Base-by-base conservation (phyloP, 2,113 vertebrate genomes). In the Pantherophis guttatus region DNA sequence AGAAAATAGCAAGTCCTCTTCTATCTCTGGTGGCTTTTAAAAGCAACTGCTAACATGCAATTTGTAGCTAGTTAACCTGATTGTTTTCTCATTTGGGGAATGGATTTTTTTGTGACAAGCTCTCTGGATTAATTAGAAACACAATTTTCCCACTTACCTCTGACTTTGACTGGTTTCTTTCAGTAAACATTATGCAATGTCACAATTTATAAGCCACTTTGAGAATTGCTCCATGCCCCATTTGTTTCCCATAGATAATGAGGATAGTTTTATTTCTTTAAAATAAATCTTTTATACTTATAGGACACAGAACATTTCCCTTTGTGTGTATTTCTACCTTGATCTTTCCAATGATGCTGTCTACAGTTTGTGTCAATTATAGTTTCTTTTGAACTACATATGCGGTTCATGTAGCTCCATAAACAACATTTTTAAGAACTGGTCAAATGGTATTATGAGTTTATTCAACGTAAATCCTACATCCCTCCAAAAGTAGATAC, bases 1-100 rank as follows among this genome's bases (percentile, higher is more conserved):
- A 94, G 91, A 96, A 96, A 97, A 96, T 81, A 93, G 85, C 94
- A 93, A 39, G 39, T 23, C 24, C 52, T 91, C 92, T 95, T 94
- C 93, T 96, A 94, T 94, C 95, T 91, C 94, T 89, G 26, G 90
- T 95, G 7, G 2, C 70, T 96, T 96, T 95, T 95, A 97, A 94
- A 48, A 94, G 24, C 52, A 75, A 88, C 86, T 44, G 52, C 65
- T 57, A 33, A 19, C 12, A 87, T 88, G 9, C 91, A 81, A 52
- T 94, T 91, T 93, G 81, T 91, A 24, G 86, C 7, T 1, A 0
- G 0, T 89, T 96, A 86, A 12, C 87, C 53, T 70, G 11, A 58
- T 92, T 88, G 48, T 2, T 91, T 95, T 12, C 17, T 52, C 24
- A 85, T 81, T 94, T 95, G 29, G 93, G 44, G 29, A 53, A 91